Evolutionary conservation across 2,797 vertebrate genomes (phyloP), one percentile per base, ranked within the genome.

Genomic region (Manis javanica): DNA sequence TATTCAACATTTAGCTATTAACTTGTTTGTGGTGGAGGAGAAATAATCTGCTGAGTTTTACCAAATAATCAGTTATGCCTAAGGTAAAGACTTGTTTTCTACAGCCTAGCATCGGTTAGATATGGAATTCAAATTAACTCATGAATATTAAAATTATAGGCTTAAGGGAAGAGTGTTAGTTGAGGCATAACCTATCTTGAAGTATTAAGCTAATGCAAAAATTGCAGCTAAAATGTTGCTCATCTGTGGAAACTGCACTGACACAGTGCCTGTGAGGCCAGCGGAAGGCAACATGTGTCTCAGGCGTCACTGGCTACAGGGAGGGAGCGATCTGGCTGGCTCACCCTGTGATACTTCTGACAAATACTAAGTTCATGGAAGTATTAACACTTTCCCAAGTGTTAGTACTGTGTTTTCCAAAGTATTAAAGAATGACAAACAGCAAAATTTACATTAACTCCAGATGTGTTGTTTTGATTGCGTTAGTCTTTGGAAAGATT

Each of bases 91-190:
- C 85, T 96, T 98, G 97, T 98, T 98, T 98, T 95, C 96, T 97
- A 89, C 95, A 98, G 94, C 95, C 97, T 96, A 93, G 87, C 34
- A 97, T 94, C 26, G 3, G 94, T 97, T 96, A 97, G 2, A 97
- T 98, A 98, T 97, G 96, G 83, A 90, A 98, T 98, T 98, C 94
- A 98, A 98, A 98, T 98, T 86, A 94, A 91, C 92, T 98, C 88
- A 98, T 98, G 98, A 98, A 98, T 98, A 98, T 98, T 98, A 97
- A 98, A 98, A 98, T 94, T 39, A 91, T 94, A 96, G 86, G 90
- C 96, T 98, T 96, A 98, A 98, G 89, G 75, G 98, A 98, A 97
- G 63, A 53, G 69, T 95, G 79, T 46, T 94, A 93, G 97, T 97
- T 97, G 94, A 97, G 97, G 96, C 95, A 94, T 94, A 87, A 92